phyloP scores from a whole-genome alignment of 2,113 vertebrate species.

The Brachirus orientalis region DNA sequence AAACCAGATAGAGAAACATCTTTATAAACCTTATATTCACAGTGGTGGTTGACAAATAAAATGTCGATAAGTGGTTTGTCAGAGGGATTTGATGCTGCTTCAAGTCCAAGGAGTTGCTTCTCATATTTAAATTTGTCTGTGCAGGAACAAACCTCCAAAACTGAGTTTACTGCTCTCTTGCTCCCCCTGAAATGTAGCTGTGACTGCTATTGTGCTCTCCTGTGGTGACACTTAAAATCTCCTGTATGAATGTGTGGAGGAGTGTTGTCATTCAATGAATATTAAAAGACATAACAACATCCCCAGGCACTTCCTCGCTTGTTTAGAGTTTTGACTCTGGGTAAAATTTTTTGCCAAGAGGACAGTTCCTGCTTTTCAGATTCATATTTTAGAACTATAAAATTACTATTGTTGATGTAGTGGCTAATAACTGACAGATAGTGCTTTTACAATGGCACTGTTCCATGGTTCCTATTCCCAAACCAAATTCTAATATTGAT shows the following conservation, averaged over 20 bases:
- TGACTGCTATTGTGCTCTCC: constrained; percentile 24
- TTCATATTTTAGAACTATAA: constrained; percentile 3
- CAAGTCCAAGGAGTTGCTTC: constrained; percentile 1
- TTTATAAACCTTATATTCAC: constrained; percentile 12
- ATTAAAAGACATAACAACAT: constrained; percentile 44
- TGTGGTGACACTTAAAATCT: constrained; percentile 52
- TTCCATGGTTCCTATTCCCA: too few species aligned
- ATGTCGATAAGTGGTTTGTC: constrained; percentile 30
- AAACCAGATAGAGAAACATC: constrained; percentile 18
- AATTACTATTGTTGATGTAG: constrained; percentile 10
- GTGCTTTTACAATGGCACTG: too few species aligned
- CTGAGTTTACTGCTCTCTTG: constrained; percentile 24
- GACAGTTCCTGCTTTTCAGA: background rate
- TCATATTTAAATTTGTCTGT: constrained; percentile 8
- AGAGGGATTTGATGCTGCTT: constrained; percentile 15
- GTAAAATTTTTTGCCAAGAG: constrained; percentile 20
- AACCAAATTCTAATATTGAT: too few species aligned
- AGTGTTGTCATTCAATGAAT: constrained; percentile 23
- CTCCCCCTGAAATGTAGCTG: constrained; percentile 11
- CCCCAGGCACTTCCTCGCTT: constrained; percentile 36
- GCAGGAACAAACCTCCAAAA: constrained; percentile 17
- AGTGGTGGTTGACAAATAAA: constrained; percentile 15
- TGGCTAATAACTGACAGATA: constrained; percentile 1
- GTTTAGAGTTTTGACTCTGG: constrained; percentile 28
- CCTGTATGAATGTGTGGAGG: constrained; percentile 18